Evolutionary conservation across 2,888 invertebrate species (phyloP).

Genomic region (Agrotis ipsilon): DNA sequence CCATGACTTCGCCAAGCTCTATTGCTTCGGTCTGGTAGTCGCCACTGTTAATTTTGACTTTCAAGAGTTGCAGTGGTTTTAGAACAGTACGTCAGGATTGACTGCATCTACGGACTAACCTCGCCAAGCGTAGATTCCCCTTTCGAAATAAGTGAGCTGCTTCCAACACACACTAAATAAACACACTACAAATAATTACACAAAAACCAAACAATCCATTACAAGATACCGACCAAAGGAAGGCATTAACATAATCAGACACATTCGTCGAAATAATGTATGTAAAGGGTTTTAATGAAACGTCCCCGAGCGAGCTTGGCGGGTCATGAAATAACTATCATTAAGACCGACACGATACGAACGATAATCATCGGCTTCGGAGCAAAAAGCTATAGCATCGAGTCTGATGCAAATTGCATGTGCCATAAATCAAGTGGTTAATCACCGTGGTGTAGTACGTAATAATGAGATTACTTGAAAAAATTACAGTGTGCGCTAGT

Average conservation of each 20-base stretch:
- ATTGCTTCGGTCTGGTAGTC: too few species aligned
- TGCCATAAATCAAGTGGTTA: constrained; percentile 90
- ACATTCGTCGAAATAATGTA: constrained; percentile 89
- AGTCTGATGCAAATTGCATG: constrained; percentile 89
- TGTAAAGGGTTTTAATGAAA: constrained; percentile 89
- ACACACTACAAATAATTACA: constrained; percentile 63
- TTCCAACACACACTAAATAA: constrained; percentile 36
- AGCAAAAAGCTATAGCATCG: constrained; percentile 88
- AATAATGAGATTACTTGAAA: constrained; percentile 90
- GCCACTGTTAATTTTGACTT: too few species aligned
- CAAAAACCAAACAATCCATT: constrained; percentile 84
- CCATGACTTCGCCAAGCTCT: too few species aligned
- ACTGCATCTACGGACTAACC: too few species aligned
- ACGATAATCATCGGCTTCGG: constrained; percentile 88
- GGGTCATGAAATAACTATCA: constrained; percentile 90
- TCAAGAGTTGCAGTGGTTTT: too few species aligned
- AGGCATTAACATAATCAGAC: constrained; percentile 88
- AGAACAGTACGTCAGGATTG: too few species aligned
- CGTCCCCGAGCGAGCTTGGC: constrained; percentile 87
- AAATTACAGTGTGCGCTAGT: constrained; percentile 81
- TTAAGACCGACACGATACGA: constrained; percentile 90
- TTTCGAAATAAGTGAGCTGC: constrained; percentile 7
- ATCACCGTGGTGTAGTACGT: constrained; percentile 85
- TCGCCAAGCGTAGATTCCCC: not conserved
- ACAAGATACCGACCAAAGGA: constrained; percentile 80